Evolutionary conservation across 2,797 vertebrate species (phyloP).

Genomic region (Lacerta bilineata): DNA sequence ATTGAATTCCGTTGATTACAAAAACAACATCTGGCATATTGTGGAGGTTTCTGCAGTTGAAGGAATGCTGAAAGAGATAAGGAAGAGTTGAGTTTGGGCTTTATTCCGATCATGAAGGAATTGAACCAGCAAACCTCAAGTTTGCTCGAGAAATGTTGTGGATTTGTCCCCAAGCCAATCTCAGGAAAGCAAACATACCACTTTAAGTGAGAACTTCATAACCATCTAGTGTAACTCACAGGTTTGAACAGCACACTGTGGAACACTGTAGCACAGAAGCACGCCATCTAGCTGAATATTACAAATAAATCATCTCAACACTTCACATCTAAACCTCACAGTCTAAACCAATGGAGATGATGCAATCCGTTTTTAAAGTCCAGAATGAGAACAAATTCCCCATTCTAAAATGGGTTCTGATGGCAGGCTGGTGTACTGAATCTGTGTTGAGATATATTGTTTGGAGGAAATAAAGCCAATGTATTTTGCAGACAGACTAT

Average conservation of each 20-base stretch:
- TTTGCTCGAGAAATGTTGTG: neutral
- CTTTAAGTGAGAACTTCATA: neutral
- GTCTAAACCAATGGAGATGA: neutral
- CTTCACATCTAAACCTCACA: too few relatives aligned
- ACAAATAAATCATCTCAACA: neutral
- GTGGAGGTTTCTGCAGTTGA: constrained; percentile 69
- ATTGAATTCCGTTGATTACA: constrained; percentile 66
- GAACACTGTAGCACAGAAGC: neutral
- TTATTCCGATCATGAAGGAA: neutral
- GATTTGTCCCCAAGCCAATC: neutral
- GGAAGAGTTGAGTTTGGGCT: neutral
- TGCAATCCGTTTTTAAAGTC: neutral
- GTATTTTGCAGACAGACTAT: neutral
- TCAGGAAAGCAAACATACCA: neutral
- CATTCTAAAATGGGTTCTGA: neutral
- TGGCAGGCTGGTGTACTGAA: neutral
- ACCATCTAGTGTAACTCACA: neutral
- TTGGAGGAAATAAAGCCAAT: neutral
- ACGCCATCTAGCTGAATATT: neutral
- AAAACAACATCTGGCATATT: constrained; percentile 73
- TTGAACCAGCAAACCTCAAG: neutral
- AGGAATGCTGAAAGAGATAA: constrained; percentile 60
- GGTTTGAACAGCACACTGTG: neutral
- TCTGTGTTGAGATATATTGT: neutral
- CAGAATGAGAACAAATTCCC: neutral